phyloP scores from a whole-genome alignment of 2,113 vertebrate genomes.

The Pipa parva region DNA sequence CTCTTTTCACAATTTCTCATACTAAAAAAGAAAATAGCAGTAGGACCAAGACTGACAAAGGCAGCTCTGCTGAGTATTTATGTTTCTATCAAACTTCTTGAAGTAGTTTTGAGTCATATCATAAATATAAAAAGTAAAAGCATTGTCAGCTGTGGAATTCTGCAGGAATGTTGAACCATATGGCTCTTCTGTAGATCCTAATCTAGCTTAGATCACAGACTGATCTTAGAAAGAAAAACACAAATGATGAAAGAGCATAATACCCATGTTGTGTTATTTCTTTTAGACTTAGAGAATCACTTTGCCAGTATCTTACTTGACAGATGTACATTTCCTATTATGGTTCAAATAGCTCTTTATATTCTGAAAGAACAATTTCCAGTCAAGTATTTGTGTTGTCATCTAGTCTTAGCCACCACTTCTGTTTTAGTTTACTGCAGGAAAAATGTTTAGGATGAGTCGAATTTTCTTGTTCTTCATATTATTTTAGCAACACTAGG shows the following conservation, averaged over 20 bases:
- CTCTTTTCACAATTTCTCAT: constrained; percentile 31
- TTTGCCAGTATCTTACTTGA: neutral
- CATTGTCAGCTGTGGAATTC: neutral
- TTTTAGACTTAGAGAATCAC: neutral
- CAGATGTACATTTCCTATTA: neutral
- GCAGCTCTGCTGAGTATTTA: constrained; percentile 19
- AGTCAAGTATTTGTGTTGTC: neutral
- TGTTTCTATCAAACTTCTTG: constrained; percentile 30
- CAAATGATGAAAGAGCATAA: neutral
- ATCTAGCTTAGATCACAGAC: neutral
- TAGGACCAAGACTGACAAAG: constrained; percentile 16
- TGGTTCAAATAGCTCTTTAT: neutral
- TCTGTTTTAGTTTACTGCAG: too few relatives aligned
- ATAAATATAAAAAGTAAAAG: constrained; percentile 31
- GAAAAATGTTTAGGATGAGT: too few relatives aligned
- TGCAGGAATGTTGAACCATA: constrained; percentile 12
- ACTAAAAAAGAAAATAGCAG: constrained; percentile 22
- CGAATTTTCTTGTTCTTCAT: neutral
- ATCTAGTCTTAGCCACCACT: too few relatives aligned
- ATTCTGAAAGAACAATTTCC: neutral
- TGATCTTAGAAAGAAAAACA: neutral
- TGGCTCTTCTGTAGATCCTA: constrained; percentile 3
- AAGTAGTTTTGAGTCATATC: constrained; percentile 27
- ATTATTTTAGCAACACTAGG: too few relatives aligned
- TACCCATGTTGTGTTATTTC: neutral